These are phyloP conservation scores for Malthinus seriepunctatus DNA, from an alignment of 2,888 invertebrate species.

Conservation along the genomic window DNA sequence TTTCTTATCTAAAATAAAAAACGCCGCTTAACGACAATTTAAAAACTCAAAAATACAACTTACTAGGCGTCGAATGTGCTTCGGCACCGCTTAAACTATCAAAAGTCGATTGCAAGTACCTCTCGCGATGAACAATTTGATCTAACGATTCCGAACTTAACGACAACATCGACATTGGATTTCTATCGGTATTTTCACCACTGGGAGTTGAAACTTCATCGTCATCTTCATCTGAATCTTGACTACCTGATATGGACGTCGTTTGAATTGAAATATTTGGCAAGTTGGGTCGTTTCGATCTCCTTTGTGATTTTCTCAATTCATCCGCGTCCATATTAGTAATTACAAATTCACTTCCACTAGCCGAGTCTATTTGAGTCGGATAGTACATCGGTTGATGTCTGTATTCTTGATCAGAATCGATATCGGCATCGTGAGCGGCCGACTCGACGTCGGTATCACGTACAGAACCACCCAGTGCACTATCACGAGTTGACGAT, in stretches of 20 bases:
- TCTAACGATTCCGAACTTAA: slow-evolving; percentile 73
- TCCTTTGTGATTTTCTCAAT: slow-evolving; percentile 73
- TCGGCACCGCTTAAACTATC: slow-evolving; percentile 74
- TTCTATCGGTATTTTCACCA: slow-evolving; percentile 78
- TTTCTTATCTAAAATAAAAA: slow-evolving; percentile 52
- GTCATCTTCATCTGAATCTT: slow-evolving; percentile 76
- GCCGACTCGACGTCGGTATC: slow-evolving; percentile 62
- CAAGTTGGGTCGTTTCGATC: slow-evolving; percentile 64
- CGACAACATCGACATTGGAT: slow-evolving; percentile 70
- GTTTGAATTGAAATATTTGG: slow-evolving; percentile 52
- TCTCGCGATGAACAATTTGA: slow-evolving; percentile 62
- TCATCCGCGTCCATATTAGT: slow-evolving; percentile 88
- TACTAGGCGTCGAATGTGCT: slow-evolving; percentile 46
- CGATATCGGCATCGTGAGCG: slow-evolving; percentile 86
- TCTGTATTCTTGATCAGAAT: slow-evolving; percentile 75
- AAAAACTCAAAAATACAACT: not conserved
- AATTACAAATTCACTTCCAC: slow-evolving; percentile 77
- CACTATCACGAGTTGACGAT: slow-evolving; percentile 65
- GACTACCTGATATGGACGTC: slow-evolving; percentile 59
- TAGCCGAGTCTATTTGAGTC: slow-evolving; percentile 45
- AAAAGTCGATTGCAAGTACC: slow-evolving; percentile 68
- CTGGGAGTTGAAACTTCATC: slow-evolving; percentile 81
- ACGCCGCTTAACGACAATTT: slow-evolving; percentile 1
- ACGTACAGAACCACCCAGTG: slow-evolving; percentile 61
- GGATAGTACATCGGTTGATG: slow-evolving; percentile 51